phyloP scores from a whole-genome alignment of 2,888 invertebrate genomes.

The Scaptomyza cyrtandrae region DNA sequence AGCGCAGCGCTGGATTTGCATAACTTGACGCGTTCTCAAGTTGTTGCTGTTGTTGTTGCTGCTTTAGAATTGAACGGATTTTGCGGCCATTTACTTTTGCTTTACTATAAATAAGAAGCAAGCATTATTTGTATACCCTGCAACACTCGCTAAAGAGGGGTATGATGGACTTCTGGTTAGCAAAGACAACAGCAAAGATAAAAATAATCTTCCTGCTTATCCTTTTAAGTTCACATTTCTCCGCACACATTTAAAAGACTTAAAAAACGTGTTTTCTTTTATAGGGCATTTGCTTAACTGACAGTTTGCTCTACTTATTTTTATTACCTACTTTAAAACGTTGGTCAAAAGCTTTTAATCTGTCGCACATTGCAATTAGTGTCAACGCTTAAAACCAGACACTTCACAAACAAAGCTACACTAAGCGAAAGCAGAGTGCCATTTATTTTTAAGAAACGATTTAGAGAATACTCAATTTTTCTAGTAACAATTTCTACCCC shows the following conservation, averaged over 20 bases:
- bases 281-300: constrained; percentile 10
- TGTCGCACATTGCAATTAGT: constrained; percentile 68
- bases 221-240: no score
- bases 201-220: not conserved
- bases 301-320: constrained; percentile 20
- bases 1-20: constrained; percentile 73
- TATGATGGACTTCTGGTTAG: not conserved
- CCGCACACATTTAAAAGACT: no score
- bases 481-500: no score
- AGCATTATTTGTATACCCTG: constrained; percentile 7
- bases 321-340: constrained; percentile 51
- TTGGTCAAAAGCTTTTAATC: constrained; percentile 59
- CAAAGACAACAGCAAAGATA: not conserved
- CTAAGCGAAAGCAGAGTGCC: constrained; percentile 1
- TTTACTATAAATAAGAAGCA: constrained; percentile 24
- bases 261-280: not conserved
- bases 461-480: not conserved
- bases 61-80: constrained; percentile 45
- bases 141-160: not conserved
- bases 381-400: constrained; percentile 53
- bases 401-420: constrained; percentile 25
- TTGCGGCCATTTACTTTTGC: constrained; percentile 55
- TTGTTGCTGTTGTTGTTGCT: constrained; percentile 27
- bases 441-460: no score
- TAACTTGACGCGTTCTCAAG: constrained; percentile 52